Conservation (phyloP, 2,113 vertebrate species). For the Anarrhichthys ocellatus region DNA sequence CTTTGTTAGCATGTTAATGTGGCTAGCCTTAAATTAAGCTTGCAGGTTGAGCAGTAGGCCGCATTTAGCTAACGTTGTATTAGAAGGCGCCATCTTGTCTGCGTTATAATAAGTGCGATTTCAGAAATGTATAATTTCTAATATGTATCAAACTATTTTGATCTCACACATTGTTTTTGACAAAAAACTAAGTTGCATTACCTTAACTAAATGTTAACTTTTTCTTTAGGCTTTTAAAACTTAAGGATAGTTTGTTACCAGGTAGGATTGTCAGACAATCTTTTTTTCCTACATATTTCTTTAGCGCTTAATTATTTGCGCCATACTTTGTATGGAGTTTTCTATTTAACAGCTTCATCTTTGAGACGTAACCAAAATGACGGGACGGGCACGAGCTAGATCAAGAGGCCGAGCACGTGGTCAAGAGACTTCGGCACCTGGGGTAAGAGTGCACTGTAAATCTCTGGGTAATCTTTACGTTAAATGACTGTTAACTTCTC, state of each 20-base stretch:
- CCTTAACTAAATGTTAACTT: background rate
- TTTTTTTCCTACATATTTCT: background rate
- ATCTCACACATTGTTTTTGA: background rate
- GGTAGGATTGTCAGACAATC: too few relatives aligned
- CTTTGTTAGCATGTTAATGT: background rate
- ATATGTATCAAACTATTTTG: background rate
- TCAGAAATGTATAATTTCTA: background rate
- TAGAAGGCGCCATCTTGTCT: slow-evolving; percentile 14
- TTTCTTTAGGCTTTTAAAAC: background rate
- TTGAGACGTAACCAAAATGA: slow-evolving; percentile 77
- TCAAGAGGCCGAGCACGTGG: slow-evolving; percentile 87
- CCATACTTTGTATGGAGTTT: background rate
- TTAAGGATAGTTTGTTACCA: background rate
- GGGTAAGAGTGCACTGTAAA: slow-evolving; percentile 77
- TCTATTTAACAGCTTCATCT: background rate
- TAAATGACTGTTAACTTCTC: too few relatives aligned
- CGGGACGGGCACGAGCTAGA: slow-evolving; percentile 87
- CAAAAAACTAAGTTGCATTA: background rate
- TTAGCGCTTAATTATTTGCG: background rate
- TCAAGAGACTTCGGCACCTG: slow-evolving; percentile 74
- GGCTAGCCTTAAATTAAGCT: background rate
- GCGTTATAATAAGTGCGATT: background rate
- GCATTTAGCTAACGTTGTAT: background rate
- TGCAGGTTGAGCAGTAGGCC: background rate
- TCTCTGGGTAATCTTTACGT: background rate